A percentile compares a stretch with the other conserved stretches of the same genome.
Conservation (phyloP, 2,888 invertebrate genomes). For the Biston stratarius region DNA sequence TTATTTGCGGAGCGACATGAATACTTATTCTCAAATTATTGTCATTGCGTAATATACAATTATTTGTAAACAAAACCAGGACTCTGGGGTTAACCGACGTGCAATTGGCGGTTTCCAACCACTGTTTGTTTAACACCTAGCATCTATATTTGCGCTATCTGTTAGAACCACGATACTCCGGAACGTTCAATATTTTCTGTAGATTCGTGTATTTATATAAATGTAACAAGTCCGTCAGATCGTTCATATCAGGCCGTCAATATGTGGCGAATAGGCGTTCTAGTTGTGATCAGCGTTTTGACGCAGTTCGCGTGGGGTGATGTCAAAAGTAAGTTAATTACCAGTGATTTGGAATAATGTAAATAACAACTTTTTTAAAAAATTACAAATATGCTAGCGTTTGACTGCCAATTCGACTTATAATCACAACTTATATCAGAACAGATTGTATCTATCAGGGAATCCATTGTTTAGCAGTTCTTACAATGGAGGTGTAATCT, state of each 20-base stretch:
- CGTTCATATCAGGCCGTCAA: slow-evolving; percentile 52
- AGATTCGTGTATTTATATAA: slow-evolving; percentile 62
- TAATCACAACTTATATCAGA: too few species aligned
- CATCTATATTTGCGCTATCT: slow-evolving; percentile 47
- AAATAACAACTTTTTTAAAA: not conserved
- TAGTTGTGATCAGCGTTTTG: slow-evolving; percentile 50
- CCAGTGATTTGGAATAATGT: not conserved
- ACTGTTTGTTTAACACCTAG: slow-evolving; percentile 52
- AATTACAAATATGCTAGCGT: too few species aligned
- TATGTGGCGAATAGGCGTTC: slow-evolving; percentile 67
- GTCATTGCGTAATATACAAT: slow-evolving; percentile 46
- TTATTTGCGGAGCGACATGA: too few species aligned
- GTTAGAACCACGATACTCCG: slow-evolving; percentile 54
- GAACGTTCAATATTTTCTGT: slow-evolving; percentile 52
- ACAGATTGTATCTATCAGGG: too few species aligned
- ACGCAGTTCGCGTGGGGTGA: slow-evolving; percentile 50
- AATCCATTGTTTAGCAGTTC: too few species aligned
- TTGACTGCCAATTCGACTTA: too few species aligned
- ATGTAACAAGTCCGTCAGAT: slow-evolving; percentile 51
- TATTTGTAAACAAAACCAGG: slow-evolving; percentile 23
- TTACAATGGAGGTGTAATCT: too few species aligned
- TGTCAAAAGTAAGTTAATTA: slow-evolving; percentile 59
- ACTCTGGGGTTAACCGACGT: slow-evolving; percentile 43
- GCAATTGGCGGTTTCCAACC: slow-evolving; percentile 10
- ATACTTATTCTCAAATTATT: too few species aligned